phyloP scores from a whole-genome alignment of 2,113 vertebrate genomes.

The Prunella himalayana region DNA sequence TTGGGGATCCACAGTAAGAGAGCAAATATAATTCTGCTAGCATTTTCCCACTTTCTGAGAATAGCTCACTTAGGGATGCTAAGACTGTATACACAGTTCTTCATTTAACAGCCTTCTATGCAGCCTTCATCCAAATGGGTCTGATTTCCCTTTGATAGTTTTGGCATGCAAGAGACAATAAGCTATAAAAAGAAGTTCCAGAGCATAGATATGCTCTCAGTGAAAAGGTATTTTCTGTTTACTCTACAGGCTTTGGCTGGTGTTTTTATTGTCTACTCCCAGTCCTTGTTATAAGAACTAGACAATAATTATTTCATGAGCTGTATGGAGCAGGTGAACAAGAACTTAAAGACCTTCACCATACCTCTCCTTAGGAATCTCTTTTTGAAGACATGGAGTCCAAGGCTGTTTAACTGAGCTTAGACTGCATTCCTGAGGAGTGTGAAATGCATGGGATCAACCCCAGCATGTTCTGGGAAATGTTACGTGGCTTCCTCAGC shows the following conservation, averaged over 20 bases:
- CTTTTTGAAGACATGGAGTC: not conserved
- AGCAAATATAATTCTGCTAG: not conserved
- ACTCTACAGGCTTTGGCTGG: not conserved
- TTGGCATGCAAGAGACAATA: not conserved
- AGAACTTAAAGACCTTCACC: not conserved
- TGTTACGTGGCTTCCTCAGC: not conserved
- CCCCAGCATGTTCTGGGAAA: not conserved
- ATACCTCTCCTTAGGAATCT: not conserved
- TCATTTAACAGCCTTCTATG: not conserved
- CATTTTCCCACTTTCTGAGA: not conserved
- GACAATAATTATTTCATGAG: not conserved
- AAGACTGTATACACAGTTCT: not conserved
- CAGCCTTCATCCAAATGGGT: not conserved
- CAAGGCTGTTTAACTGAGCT: not conserved
- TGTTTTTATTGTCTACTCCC: not conserved
- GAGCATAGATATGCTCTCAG: not conserved
- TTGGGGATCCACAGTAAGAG: rapidly evolving
- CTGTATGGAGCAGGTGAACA: not conserved
- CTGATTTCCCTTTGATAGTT: not conserved
- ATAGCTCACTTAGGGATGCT: not conserved
- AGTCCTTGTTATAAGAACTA: not conserved
- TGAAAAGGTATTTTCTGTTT: not conserved
- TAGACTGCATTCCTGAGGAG: not conserved
- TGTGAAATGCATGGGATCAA: not conserved
- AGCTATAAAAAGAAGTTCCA: not conserved